Evolutionary conservation across 92 coral and sea anemone species (phyloP), one percentile per base, ranked within the genome.

Genomic region (Nematostella vectensis): DNA sequence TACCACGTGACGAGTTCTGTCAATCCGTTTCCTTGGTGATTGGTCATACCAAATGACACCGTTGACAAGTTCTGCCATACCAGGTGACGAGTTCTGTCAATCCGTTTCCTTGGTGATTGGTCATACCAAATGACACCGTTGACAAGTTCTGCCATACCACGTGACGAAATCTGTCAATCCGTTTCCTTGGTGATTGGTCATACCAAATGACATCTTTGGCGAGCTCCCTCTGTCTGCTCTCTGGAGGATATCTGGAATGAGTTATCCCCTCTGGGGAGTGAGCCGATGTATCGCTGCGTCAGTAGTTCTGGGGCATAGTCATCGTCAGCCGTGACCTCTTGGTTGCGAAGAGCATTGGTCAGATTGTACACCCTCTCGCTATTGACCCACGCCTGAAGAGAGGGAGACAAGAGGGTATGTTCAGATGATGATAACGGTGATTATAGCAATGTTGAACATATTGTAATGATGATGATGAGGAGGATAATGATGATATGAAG

Each of bases 301-400:
- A 27, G 33, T 3, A 51, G 57, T 22, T 4, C 8, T 6, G 57
- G 8, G 8, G 18, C 8, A 8, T 4, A 31, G 17, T 6, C 15
- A 25, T 75, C 77, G 13, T 75, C 83, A 12, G 49, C 59, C 11
- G 52, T 29, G 33, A 71, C 27, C 6, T 65, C 77, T 59, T 67
- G 58, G 36, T 63, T 68, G 22, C 50, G 67, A 3, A 66, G 66
- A 3, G 76, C 30, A 17, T 81, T 84, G 16, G 70, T 58, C 31
- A 67, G 48, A 44, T 75, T 70, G 58, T 61, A 58, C 1, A 63
- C 57, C 28, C 84, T 50, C 61, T 85, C 95, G 0, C 61, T 75
- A 37, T 48, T 63, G 48, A 70, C 81, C 95, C 95, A 85, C 25
- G 70, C 68, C 95, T 85, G 30, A 38, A n/a, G 25, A 51, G 47